Evolutionary conservation across 2,797 vertebrate genomes (phyloP).

Genomic region (Melanogrammus aeglefinus): DNA sequence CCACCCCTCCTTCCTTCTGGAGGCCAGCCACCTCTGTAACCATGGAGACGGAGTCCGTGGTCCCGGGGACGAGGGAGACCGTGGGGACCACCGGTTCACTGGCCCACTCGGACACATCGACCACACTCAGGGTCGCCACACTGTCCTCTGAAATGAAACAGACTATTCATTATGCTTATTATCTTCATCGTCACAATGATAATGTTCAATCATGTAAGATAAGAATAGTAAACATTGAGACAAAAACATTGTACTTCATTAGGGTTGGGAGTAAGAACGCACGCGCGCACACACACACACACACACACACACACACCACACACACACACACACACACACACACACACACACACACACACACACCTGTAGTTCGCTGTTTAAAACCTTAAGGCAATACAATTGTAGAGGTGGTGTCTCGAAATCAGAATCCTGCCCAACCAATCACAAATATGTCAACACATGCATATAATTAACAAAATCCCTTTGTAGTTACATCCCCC

Average conservation of each 20-base stretch:
- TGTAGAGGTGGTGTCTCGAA: not conserved
- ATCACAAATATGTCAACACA: not conserved
- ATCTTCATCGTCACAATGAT: not conserved
- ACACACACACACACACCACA: no score
- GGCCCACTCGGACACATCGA: conserved; percentile 55
- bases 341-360: no score
- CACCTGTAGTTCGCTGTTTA: no score
- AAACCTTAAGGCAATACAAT: not conserved
- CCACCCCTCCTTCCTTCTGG: not conserved
- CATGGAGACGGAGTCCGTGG: not conserved
- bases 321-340: no score
- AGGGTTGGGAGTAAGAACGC: not conserved
- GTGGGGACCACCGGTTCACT: not conserved
- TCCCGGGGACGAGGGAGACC: conserved; percentile 12
- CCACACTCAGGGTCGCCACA: conserved; percentile 44
- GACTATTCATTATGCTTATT: not conserved
- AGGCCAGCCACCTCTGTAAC: not conserved
- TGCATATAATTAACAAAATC: not conserved
- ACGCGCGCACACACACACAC: no score
- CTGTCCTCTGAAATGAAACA: conserved; percentile 22
- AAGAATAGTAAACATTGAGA: not conserved
- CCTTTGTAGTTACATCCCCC: not conserved
- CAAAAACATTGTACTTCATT: not conserved
- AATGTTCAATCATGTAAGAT: not conserved
- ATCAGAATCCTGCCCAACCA: not conserved